Evolutionary conservation across 2,888 invertebrate genomes (phyloP).

Genomic region (Teleogryllus oceanicus): DNA sequence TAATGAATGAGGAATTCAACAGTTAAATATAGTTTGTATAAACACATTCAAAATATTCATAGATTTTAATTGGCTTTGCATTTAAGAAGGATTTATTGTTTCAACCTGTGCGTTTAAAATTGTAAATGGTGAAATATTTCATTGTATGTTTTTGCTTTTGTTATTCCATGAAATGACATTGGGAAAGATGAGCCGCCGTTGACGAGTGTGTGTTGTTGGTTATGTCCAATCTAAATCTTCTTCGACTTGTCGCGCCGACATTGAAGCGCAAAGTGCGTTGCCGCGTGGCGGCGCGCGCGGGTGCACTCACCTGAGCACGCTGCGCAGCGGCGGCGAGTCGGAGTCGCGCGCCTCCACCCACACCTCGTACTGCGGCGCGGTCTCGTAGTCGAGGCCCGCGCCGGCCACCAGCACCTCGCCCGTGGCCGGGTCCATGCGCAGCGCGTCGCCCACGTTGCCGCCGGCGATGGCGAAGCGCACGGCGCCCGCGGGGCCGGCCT

Average conservation of each 20-base stretch:
- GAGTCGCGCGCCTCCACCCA: constrained; percentile 90
- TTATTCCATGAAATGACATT: neutral
- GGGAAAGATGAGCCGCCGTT: neutral
- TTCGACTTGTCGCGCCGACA: no score
- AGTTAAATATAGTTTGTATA: no score
- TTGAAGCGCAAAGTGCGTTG: no score
- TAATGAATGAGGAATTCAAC: no score
- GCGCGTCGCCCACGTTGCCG: constrained; percentile 87
- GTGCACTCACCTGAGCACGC: constrained; percentile 54
- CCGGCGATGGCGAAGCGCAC: constrained; percentile 83
- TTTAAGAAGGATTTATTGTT: no score
- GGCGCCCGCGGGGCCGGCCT: constrained; percentile 65
- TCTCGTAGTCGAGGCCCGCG: constrained; percentile 80
- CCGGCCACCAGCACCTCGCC: constrained; percentile 78
- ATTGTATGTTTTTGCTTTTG: no score
- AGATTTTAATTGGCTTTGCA: no score
- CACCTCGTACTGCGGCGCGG: constrained; percentile 76
- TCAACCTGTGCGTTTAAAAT: no score
- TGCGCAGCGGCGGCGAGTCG: constrained; percentile 74
- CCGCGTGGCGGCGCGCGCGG: neutral
- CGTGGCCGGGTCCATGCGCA: constrained; percentile 71
- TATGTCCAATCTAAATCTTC: no score
- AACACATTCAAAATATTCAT: no score
- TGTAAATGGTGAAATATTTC: no score
- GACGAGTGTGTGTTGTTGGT: no score